Conservation (phyloP, 2,113 vertebrate genomes). For the Spilogale gracilis region DNA sequence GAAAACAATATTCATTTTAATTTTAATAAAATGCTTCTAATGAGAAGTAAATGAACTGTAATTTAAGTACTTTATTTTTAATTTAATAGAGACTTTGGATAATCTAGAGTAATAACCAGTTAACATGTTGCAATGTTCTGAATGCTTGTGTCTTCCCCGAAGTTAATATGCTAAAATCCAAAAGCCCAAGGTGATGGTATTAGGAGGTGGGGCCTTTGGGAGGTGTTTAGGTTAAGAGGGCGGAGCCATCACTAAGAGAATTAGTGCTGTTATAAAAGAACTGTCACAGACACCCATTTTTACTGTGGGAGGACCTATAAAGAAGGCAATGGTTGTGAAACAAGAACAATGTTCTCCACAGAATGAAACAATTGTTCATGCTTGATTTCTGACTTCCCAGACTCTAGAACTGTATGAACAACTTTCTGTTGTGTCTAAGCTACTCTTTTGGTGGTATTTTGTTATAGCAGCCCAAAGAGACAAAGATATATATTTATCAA, state of each 20-base stretch:
- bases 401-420: neutral
- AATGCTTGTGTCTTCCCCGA: neutral
- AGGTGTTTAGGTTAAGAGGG: neutral
- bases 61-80: neutral
- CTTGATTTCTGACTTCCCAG: neutral
- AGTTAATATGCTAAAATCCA: neutral
- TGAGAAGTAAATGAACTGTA: neutral
- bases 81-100: neutral
- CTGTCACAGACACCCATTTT: neutral
- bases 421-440: neutral
- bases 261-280: neutral
- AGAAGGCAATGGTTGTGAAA: neutral
- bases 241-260: neutral
- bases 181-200: neutral
- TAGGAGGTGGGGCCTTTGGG: too few species aligned
- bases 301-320: too few species aligned
- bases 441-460: neutral
- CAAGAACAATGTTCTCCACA: neutral
- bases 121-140: neutral
- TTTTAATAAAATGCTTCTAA: neutral
- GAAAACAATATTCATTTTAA: neutral
- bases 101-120: neutral
- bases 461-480: neutral
- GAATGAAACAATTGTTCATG: too few species aligned
- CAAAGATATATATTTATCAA: neutral